Percentiles rank a stretch among this genome's conserved stretches.
These are phyloP conservation scores for Caenorhabditis macrosperma DNA, from an alignment of 2,888 invertebrate genomes.

Conservation along the genomic window DNA sequence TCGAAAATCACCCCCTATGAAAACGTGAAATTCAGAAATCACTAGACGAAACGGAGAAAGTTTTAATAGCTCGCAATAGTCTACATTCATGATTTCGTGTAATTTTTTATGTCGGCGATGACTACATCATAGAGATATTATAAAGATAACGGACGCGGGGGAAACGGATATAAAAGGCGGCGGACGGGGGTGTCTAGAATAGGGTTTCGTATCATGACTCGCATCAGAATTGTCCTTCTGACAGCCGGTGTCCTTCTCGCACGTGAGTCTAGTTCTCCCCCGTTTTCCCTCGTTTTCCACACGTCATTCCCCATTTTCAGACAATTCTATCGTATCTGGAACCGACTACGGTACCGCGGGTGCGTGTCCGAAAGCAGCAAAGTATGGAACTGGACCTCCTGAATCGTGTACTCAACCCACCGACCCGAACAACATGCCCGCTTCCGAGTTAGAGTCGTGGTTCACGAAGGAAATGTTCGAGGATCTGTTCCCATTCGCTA, in stretches of 20 bases:
- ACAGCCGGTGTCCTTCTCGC: slow-evolving; percentile 12
- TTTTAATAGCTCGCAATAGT: slow-evolving; percentile 13
- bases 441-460: slow-evolving; percentile 69
- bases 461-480: slow-evolving; percentile 73
- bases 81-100: slow-evolving; percentile 7
- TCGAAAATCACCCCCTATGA: slow-evolving; percentile 9
- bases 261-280: slow-evolving; percentile 9
- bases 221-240: slow-evolving; percentile 10
- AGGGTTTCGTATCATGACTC: slow-evolving; percentile 23
- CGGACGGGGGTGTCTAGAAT: neutral
- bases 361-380: slow-evolving; percentile 60
- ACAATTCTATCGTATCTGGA: slow-evolving; percentile 46
- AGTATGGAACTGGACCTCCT: slow-evolving; percentile 68
- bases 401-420: slow-evolving; percentile 60
- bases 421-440: slow-evolving; percentile 73
- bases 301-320: no score
- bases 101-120: slow-evolving; percentile 25
- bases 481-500: slow-evolving; percentile 76
- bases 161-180: slow-evolving; percentile 35
- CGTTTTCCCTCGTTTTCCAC: no score
- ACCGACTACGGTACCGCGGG: slow-evolving; percentile 47
- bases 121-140: neutral
- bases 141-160: slow-evolving; percentile 39
- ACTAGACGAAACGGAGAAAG: slow-evolving; percentile 16
- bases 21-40: slow-evolving; percentile 15